Base-by-base conservation (phyloP, 2,113 vertebrate genomes). In the Periophthalmus modestus region DNA sequence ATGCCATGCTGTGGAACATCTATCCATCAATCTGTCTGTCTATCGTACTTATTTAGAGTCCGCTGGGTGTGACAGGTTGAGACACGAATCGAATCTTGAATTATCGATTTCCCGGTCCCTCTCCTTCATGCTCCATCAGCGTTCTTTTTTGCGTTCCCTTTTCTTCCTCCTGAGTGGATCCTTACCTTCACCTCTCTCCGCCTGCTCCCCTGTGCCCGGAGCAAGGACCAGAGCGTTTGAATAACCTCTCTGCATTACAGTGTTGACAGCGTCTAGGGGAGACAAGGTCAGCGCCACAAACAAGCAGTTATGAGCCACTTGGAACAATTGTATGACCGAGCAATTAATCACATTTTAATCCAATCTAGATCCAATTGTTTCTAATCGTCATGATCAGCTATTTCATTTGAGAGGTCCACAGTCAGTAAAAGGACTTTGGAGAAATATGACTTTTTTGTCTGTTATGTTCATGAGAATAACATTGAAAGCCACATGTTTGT, bases 31-130 rank as follows among this genome's bases (percentile, higher is more conserved):
- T 3, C 28, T 28, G 28, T 28, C 28, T 28, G 28, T 28, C 28
- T 28, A 3, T 28, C 3, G 1, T 28, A 28, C 28, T 28, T 28
- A 28, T 28, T 28, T 28, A 28, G 28, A 28, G 36, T 43, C 54
- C 11, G 11, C 47, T 7, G 54, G 59, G 46, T 66, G 47, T 33
- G 66, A 66, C 72, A 72, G 33, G 43, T 58, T 9, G 3, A 62
- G 75, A 55, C 47, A 69, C 82, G 77, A 67, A 77, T 50, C 15
- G 59, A 74, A 71, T 68, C 28, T 33, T 55, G 61, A 74, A 59
- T 61, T 73, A 84, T 83, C 7, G 34, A 75, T 81, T 77, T 69
- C 54, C 19, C 11, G 36, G 19, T 66, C 65, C 55, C 46, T 69
- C 18, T 71, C 46, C n/a, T 68, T 62, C 43, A 6, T 19, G 47